A percentile compares a stretch with the other conserved stretches of the same genome.
phyloP scores from a whole-genome alignment of 2,113 vertebrate genomes.

The Eupsittula cactorum region DNA sequence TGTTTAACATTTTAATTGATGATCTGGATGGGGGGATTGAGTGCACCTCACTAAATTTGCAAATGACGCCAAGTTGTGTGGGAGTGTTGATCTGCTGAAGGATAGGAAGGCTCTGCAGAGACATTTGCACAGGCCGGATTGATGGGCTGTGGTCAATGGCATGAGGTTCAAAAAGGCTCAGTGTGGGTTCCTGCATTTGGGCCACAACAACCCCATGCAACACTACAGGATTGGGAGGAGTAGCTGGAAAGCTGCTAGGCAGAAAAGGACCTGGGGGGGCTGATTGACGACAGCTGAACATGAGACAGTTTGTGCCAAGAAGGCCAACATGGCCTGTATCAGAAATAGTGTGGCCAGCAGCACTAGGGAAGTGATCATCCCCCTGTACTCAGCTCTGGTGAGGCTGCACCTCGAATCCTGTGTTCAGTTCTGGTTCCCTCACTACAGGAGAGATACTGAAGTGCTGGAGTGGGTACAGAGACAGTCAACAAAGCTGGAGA shows the following conservation, averaged over 20 bases:
- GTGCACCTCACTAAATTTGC: neutral
- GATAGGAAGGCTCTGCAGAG: neutral
- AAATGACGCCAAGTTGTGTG: neutral
- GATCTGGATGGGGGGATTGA: neutral
- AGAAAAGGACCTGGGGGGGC: neutral
- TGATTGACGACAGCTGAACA: neutral
- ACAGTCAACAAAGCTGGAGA: rapidly evolving
- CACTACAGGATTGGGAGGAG: neutral
- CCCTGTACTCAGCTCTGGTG: rapidly evolving
- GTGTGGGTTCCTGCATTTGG: neutral
- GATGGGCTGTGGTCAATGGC: neutral
- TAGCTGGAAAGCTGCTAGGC: neutral
- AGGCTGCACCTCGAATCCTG: rapidly evolving
- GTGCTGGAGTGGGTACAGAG: rapidly evolving
- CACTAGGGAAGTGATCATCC: neutral
- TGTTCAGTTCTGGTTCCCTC: neutral
- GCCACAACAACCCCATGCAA: neutral
- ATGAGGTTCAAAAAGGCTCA: neutral
- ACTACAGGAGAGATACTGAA: rapidly evolving
- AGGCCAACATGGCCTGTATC: rapidly evolving
- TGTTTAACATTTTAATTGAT: neutral
- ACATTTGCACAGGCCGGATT: rapidly evolving
- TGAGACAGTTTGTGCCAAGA: neutral
- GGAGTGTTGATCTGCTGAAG: neutral
- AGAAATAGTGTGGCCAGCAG: neutral